phyloP scores from a whole-genome alignment of 2,888 invertebrate species.

The Nemapogon koenigi region DNA sequence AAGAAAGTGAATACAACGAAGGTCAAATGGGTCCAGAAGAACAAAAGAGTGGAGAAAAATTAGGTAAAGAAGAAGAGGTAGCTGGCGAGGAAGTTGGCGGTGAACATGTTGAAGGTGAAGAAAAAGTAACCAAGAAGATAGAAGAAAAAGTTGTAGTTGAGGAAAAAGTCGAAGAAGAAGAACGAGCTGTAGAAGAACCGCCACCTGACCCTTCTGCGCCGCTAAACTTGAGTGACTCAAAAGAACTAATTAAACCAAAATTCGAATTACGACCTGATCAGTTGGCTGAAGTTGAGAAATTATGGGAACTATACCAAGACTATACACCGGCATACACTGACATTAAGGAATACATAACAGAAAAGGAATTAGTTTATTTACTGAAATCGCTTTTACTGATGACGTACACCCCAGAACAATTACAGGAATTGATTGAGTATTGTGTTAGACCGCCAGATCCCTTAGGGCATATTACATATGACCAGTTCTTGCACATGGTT shows the following conservation, averaged over 20 bases:
- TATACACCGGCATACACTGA: conserved; percentile 49
- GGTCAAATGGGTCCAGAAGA: conserved; percentile 18
- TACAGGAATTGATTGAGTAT: conserved; percentile 38
- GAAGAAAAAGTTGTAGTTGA: conserved; percentile 20
- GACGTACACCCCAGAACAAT: conserved; percentile 46
- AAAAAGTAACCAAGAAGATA: conserved; percentile 11
- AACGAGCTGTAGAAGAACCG: conserved; percentile 30
- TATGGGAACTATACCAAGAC: conserved; percentile 47
- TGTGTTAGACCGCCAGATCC: conserved; percentile 45
- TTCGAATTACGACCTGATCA: conserved; percentile 46
- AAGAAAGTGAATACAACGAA: neutral
- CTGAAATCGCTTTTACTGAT: conserved; percentile 39
- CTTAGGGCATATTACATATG: conserved; percentile 39
- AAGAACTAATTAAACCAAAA: conserved; percentile 38
- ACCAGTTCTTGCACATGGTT: conserved; percentile 49
- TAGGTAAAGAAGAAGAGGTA: conserved; percentile 14
- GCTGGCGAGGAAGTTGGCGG: conserved; percentile 14
- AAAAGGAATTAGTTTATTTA: conserved; percentile 48
- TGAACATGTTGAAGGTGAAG: conserved; percentile 19
- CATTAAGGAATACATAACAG: conserved; percentile 40
- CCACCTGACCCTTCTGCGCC: conserved; percentile 52
- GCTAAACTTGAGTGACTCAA: conserved; percentile 38
- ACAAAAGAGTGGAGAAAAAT: conserved; percentile 5
- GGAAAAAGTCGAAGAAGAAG: conserved; percentile 20
- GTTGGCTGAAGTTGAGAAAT: conserved; percentile 42